Base-by-base conservation (phyloP, 1,140 invertebrate genomes). In the Harlomillsia oculata region DNA sequence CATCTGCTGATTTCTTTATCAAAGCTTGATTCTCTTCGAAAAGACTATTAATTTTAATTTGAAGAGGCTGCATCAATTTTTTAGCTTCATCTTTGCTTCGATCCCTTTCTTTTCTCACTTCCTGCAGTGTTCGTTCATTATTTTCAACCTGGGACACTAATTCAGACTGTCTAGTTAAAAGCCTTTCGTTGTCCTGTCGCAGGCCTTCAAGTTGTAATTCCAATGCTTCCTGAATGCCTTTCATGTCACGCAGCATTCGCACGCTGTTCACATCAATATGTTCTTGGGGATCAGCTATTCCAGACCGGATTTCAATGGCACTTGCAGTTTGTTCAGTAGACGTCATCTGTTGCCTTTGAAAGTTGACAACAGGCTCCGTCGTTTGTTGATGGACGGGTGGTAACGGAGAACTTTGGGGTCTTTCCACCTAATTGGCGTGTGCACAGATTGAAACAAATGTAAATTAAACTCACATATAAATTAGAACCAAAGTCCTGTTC, bases 101-200 rank as follows among this genome's bases (percentile, higher is more conserved):
- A 53, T 57, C 48, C 26, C 37, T 44, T 50, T 57, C 60, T 30
- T 37, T 53, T 28, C 55, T 21, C n/a, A 62, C 48, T 9, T 58
- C 55, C 2, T 56, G 54, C n/a, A 56, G n/a, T 5, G 36, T 18
- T 53, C 28, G 57, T 30, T 62, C 60, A 58, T 40, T 58, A 16
- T 57, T 46, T 51, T 62, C 55, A 11, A 62, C 13, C 32, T 56
- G 54, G 0, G 30, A 3, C 3, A 56, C 5, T 14, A 62, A 23
- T 39, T 62, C 60, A n/a, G 39, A 18, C 29, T 62, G 48, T 13
- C 60, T 41, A 23, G 16, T 48, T 14, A 57, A 13, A 14, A 62
- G 36, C 16, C 32, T 25, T 5, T 25, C 18, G 18, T 62, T 62
- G 20, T 62, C 60, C 13, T 43, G 26, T 21, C 51, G 25, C 18